Conservation (phyloP, 2,888 invertebrate species). For the Nemotelus nigrinus region DNA sequence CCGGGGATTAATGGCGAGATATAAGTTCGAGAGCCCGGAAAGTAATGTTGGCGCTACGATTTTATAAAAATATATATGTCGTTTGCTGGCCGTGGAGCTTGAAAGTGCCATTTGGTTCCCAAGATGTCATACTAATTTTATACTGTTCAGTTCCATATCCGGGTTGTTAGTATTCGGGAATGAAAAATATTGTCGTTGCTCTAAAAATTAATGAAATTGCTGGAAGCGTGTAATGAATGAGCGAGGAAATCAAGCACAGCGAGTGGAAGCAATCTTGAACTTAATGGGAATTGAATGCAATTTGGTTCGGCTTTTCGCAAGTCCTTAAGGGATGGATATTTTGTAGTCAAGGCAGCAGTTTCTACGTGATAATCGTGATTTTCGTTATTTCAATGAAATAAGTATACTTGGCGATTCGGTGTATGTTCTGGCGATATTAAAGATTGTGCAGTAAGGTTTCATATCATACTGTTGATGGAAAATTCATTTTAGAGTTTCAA, state of each 20-base stretch:
- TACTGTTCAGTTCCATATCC: background rate
- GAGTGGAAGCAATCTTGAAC: conserved; percentile 19
- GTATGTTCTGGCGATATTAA: too few relatives aligned
- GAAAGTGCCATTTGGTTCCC: background rate
- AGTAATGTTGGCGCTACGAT: conserved; percentile 1
- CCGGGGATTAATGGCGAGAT: conserved; percentile 32
- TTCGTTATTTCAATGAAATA: too few relatives aligned
- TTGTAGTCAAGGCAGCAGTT: too few relatives aligned
- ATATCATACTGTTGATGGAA: too few relatives aligned
- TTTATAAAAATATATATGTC: background rate
- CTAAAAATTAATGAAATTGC: conserved; percentile 42
- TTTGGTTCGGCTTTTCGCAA: conserved; percentile 1
- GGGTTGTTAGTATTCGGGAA: background rate
- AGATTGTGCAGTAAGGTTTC: too few relatives aligned
- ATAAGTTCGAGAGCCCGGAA: background rate
- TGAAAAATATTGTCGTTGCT: conserved; percentile 17
- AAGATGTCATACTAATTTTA: background rate
- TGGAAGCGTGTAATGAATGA: background rate
- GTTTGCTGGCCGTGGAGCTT: background rate
- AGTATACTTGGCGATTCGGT: too few relatives aligned
- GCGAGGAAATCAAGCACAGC: background rate
- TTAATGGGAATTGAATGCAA: conserved; percentile 37
- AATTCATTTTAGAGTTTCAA: too few relatives aligned
- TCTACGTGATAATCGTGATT: too few relatives aligned
- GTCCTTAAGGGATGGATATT: background rate